Evolutionary conservation across 2,113 vertebrate species (phyloP).

Genomic region (Spizaetus ornatus): DNA sequence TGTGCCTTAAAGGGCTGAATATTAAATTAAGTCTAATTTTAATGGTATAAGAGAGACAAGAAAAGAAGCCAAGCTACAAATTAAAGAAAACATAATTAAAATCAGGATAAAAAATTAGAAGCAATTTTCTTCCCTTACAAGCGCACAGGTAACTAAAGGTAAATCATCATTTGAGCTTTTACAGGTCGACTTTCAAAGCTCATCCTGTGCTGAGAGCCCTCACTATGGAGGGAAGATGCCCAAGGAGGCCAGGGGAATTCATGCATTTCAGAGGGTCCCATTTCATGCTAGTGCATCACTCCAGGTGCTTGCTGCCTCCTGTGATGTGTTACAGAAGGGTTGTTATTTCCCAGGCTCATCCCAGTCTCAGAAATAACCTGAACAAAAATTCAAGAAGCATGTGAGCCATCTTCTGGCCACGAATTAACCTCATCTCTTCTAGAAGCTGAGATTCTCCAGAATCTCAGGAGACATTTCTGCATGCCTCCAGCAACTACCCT

Average conservation of each 20-base stretch:
- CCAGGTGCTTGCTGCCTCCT: neutral
- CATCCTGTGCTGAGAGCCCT: neutral
- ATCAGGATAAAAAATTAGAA: neutral
- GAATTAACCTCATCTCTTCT: neutral
- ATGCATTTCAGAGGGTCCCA: accelerated
- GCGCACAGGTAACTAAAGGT: neutral
- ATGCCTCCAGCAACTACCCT: neutral
- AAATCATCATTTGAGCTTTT: neutral
- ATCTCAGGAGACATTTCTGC: neutral
- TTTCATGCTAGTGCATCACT: accelerated
- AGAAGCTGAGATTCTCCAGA: neutral
- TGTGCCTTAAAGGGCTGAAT: neutral
- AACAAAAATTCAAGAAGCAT: neutral
- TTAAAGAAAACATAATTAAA: neutral
- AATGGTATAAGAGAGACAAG: neutral
- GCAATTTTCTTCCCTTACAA: neutral
- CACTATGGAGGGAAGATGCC: accelerated
- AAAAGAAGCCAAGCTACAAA: neutral
- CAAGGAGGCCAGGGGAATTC: neutral
- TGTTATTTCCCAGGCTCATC: neutral
- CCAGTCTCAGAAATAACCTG: neutral
- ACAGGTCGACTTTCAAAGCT: neutral
- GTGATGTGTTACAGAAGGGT: accelerated
- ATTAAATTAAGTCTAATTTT: slow-evolving; percentile 4
- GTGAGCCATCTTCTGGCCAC: neutral